phyloP scores from a whole-genome alignment of 2,888 invertebrate genomes.

The Parascotia fuliginaria region DNA sequence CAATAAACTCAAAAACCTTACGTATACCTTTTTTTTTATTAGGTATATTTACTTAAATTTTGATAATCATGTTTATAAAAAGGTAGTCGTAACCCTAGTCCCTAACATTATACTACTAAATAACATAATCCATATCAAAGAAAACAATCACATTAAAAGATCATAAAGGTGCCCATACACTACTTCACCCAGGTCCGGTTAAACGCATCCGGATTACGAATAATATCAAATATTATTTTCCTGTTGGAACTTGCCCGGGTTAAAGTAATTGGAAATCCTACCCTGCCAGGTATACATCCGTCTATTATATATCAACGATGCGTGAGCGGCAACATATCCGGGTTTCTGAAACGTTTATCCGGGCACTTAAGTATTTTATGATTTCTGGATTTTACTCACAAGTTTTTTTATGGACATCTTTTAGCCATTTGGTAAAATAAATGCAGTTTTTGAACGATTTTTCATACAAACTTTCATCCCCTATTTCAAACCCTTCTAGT shows the following conservation, averaged over 20 bases:
- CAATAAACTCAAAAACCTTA: no score
- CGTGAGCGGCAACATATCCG: constrained; percentile 31
- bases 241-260: constrained; percentile 31
- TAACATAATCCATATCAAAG: not conserved
- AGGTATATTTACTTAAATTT: no score
- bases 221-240: constrained; percentile 52
- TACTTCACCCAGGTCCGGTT: constrained; percentile 17
- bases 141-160: constrained; percentile 11
- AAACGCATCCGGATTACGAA: constrained; percentile 37
- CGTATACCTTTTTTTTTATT: no score
- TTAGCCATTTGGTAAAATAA: no score
- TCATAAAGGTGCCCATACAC: constrained; percentile 21
- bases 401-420: constrained; percentile 4
- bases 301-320: constrained; percentile 27
- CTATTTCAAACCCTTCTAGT: no score
- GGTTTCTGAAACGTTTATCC: constrained; percentile 25
- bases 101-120: not conserved
- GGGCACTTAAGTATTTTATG: constrained; percentile 12
- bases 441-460: no score
- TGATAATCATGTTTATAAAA: no score
- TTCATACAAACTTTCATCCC: no score
- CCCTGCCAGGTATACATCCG: constrained; percentile 36
- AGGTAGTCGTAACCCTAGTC: no score
- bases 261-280: constrained; percentile 51
- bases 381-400: constrained; percentile 8